Base-by-base conservation (phyloP, 1,140 invertebrate species). In the Wiebesia pumilae region DNA sequence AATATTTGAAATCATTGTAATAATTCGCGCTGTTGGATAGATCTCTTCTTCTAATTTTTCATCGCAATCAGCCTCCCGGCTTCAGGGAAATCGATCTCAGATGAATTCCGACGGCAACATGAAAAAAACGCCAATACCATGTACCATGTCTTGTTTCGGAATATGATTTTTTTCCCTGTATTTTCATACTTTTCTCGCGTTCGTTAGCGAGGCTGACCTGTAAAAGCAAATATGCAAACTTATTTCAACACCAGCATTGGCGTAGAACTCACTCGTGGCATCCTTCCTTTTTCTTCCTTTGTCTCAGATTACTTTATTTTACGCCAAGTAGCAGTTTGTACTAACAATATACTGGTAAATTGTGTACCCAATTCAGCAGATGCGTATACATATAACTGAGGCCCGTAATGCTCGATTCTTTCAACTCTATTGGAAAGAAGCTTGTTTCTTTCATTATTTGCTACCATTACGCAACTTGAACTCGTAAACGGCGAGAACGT, bases 321-420 rank as follows among this genome's bases (percentile, higher is more conserved):
- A 30, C 33, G 12, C 24, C 24, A 38, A 65, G 88, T 87, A 90
- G 91, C 91, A 93, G 91, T 93, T 93, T 92, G 92, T 91, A 92
- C 91, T n/a, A n/a, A n/a, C n/a, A n/a, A 91, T 92, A 92, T 93
- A 91, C 91, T 91, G 91, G 93, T 93, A 93, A 93, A 93, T 93
- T 91, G 90, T 33, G 33, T 9, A 0, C 33, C 35, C 88, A 88
- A 89, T 90, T 91, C 90, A 91, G 90, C 91, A 90, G 92, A 83
- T 77, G 69, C 40, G 24, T 21, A 30, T 21, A 77, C 30, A 85
- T 85, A 80, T 51, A 80, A 81, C 78, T 69, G 10, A 30, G n/a
- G 38, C 24, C 43, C 38, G 12, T 14, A 16, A n/a, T 9, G 33
- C 14, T 24, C 79, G 10, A 62, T 58, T 16, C 79, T 65, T 81